Evolutionary conservation across 2,888 invertebrate genomes (phyloP).

Genomic region (Phania funesta): DNA sequence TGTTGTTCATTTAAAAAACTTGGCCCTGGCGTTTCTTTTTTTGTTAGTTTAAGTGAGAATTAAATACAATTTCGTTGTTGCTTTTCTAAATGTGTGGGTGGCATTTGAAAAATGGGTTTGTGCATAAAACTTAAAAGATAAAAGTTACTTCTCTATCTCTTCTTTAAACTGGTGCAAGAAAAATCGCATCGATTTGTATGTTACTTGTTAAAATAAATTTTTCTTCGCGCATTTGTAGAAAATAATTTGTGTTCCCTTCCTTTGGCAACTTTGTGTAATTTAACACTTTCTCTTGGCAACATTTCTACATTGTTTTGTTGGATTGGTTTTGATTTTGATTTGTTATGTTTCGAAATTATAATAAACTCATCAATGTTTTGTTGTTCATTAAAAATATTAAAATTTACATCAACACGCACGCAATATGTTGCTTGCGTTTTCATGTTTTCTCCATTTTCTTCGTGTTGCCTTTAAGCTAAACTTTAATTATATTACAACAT

Average conservation of each 20-base stretch:
- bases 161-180: background rate
- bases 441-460: constrained; percentile 2
- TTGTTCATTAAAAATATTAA: constrained; percentile 36
- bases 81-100: constrained; percentile 56
- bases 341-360: constrained; percentile 24
- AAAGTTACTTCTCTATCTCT: constrained; percentile 11
- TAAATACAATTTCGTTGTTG: background rate
- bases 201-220: background rate
- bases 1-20: constrained; percentile 54
- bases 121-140: background rate
- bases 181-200: constrained; percentile 11
- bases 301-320: background rate
- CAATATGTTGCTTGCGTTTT: constrained; percentile 44
- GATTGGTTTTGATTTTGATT: constrained; percentile 7
- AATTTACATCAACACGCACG: constrained; percentile 52
- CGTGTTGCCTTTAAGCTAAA: constrained; percentile 29
- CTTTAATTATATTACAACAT: constrained; percentile 58
- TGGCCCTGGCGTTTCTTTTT: constrained; percentile 53
- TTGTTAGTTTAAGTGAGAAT: constrained; percentile 19
- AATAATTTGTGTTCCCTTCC: constrained; percentile 43
- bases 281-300: constrained; percentile 75
- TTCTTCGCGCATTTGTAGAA: background rate
- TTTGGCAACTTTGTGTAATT: constrained; percentile 70
- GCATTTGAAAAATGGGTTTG: constrained; percentile 62
- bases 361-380: constrained; percentile 52